Evolutionary conservation across 2,888 invertebrate genomes (phyloP).

Genomic region (Syrphus vitripennis): DNA sequence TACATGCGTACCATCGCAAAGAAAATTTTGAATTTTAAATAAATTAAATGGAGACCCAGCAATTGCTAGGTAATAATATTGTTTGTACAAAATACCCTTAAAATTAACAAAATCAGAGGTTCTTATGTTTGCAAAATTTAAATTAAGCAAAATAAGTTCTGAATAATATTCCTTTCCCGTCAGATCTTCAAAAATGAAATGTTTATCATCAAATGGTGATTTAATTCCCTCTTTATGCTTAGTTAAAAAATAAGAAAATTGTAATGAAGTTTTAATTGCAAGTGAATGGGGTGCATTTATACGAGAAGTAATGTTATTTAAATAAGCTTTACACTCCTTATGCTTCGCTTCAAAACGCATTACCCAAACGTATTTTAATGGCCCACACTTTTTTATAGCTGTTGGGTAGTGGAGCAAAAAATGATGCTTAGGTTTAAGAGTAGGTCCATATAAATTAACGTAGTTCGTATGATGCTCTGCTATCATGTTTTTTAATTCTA

Average conservation of each 20-base stretch:
- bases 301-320: not conserved
- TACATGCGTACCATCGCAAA: too few relatives aligned
- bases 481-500: not conserved
- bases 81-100: not conserved
- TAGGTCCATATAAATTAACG: not conserved
- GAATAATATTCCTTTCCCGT: not conserved
- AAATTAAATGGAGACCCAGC: not conserved
- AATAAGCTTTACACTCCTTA: not conserved
- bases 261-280: not conserved
- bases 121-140: not conserved
- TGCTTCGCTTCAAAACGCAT: conserved; percentile 20
- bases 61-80: not conserved
- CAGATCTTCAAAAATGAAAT: not conserved
- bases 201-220: too few relatives aligned
- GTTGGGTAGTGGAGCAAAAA: not conserved
- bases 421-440: not conserved
- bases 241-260: not conserved
- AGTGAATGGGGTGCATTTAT: not conserved
- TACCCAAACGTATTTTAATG: conserved; percentile 6
- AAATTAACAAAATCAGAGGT: not conserved
- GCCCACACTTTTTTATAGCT: not conserved
- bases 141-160: not conserved
- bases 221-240: too few relatives aligned
- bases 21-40: not conserved
- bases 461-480: not conserved